Base-by-base conservation (phyloP, 2,113 vertebrate genomes). In the Marcusenius ussheri region DNA sequence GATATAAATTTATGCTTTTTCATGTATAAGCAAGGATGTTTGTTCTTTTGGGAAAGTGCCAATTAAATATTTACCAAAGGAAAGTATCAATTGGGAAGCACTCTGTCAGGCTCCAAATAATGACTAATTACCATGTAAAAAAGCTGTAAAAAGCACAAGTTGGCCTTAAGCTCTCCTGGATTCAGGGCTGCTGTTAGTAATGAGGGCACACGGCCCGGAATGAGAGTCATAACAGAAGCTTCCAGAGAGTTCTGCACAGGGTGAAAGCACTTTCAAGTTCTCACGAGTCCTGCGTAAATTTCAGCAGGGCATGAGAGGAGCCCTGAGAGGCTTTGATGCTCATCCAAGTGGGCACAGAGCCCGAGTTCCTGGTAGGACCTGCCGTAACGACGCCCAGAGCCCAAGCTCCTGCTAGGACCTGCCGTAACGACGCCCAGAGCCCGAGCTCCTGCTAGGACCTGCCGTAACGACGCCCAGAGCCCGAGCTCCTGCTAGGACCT, bases 341-440 rank as follows among this genome's bases (percentile, higher is more conserved):
- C 15, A 35, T 77, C n/a, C n/a, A 70, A 70, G 62, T 11, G 9
- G 62, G 62, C 62, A 31, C 62, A 70, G 62, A 70, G 10, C n/a
- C 62, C 0, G 3, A 70, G 62, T n/a, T 13, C 10, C 62, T 31
- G 27, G 27, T 13, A 70, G 62, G n/a, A 70, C 62, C 27, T 70
- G 10, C n/a, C 0, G 3, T 70, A 1, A 31, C 0, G 10, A 70
- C 31, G 6, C 27, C 5, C n/a, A 1, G 27, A 70, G 3, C n/a
- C 10, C 0, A 0, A 70, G n/a, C n/a, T 4, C 3, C 62, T 31
- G 62, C 1, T 70, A 70, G n/a, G 27, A 70, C 27, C 10, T 31
- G n/a, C 27, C 0, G 3, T 70, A 5, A 70, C 0, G 3, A 70
- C 31, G 3, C 62, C 5, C 62, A 31, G 62, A 70, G n/a, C n/a